Evolutionary conservation across 2,113 vertebrate genomes (phyloP), one percentile per base, ranked within the genome.

Genomic region (Arenaria interpres): DNA sequence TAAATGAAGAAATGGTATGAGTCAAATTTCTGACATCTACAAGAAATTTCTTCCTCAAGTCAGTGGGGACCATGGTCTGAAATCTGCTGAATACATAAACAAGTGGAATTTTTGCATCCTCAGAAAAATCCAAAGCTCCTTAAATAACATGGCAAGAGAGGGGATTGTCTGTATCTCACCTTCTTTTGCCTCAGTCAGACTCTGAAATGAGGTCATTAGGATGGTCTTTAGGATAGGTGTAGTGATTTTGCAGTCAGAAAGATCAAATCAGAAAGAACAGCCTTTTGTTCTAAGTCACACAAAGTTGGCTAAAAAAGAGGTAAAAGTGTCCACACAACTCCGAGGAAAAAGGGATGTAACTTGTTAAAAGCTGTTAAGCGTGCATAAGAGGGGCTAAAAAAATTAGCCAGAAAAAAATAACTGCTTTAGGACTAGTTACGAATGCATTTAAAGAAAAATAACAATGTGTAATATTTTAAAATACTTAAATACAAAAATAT

Each of bases 1-100:
- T 69, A 93, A 78, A 63, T 43, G 39, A 72, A 88, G 88, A 63
- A 86, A 35, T 64, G 23, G 8, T 66, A 25, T 9, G 24, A 71
- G 24, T 51, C 50, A n/a, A 22, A 60, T 56, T 86, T 91, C n/a
- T 78, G 39, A 64, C 27, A 87, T n/a, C 9, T 45, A 59, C 23
- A 43, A 48, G 43, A 51, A 51, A 91, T 35, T 69, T 48, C 12
- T 51, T 68, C 33, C 27, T 51, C 18, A 83, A 56, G 43, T 50
- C 67, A 23, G 14, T 7, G 1, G 0, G 7, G 1, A 1, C 2
- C 0, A 10, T 64, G 63, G 16, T 24, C 27, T 53, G 45, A 69
- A 89, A 67, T 76, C 23, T 54, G 5, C 11, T 13, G 15, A 59
- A 43, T 48, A 51, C 6, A 28, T 11, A n/a, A 41, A 24, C 4